phyloP scores from a whole-genome alignment of 1,140 invertebrate species.

The Nebria ingens region DNA sequence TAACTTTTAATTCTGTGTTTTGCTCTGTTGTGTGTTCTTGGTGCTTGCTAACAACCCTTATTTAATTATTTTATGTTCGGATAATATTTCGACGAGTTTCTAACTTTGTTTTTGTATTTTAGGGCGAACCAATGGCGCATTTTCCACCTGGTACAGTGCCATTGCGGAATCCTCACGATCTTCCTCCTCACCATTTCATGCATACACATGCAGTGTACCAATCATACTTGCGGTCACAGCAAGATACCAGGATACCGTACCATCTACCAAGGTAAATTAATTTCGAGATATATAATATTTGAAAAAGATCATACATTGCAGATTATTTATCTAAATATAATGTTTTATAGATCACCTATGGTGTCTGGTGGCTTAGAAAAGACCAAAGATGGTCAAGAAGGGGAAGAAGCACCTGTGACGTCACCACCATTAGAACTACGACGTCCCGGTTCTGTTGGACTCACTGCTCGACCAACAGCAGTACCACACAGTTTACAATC shows the following conservation, averaged over 20 bases:
- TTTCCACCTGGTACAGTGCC: constrained; percentile 29
- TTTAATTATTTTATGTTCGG: constrained; percentile 14
- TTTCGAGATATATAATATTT: background rate
- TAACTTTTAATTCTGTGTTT: constrained; percentile 19
- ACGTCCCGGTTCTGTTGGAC: constrained; percentile 36
- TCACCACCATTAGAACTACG: constrained; percentile 60
- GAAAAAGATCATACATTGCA: constrained; percentile 4
- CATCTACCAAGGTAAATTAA: constrained; percentile 29
- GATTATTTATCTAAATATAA: too few relatives aligned
- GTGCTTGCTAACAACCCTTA: background rate
- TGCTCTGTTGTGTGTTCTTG: constrained; percentile 11
- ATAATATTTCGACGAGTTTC: too few relatives aligned
- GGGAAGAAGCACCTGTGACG: constrained; percentile 46
- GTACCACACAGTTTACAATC: constrained; percentile 49
- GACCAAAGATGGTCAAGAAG: constrained; percentile 34
- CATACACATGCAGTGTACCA: constrained; percentile 58
- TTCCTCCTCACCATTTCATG: constrained; percentile 41
- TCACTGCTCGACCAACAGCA: constrained; percentile 28
- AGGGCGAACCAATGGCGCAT: constrained; percentile 49
- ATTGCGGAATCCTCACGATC: constrained; percentile 27
- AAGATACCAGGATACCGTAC: constrained; percentile 16
- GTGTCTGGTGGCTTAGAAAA: constrained; percentile 38
- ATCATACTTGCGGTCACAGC: constrained; percentile 53
- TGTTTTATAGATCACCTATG: constrained; percentile 36
- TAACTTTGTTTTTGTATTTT: too few relatives aligned